These are phyloP conservation scores for Bathynomus jamesi DNA, from an alignment of 1,140 invertebrate genomes.

Conservation along the genomic window DNA sequence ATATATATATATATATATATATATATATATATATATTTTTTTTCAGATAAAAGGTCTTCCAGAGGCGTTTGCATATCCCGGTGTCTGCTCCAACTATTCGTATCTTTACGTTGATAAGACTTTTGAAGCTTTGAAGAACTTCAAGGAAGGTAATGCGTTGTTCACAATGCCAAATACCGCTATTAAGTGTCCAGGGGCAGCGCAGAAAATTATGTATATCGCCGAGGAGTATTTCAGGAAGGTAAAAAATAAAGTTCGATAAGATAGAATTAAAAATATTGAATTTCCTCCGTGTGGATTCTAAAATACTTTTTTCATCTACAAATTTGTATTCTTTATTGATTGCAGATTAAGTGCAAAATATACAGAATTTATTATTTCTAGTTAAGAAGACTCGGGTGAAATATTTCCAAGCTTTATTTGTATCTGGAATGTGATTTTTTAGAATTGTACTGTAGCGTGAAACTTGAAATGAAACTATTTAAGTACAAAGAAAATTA, in stretches of 20 bases:
- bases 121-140: slow-evolving; percentile 59
- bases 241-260: slow-evolving; percentile 47
- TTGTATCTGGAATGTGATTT: background rate
- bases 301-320: background rate
- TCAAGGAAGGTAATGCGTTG: slow-evolving; percentile 73
- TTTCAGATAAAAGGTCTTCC: slow-evolving; percentile 72
- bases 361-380: background rate
- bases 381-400: background rate
- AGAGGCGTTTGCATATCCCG: slow-evolving; percentile 61
- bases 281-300: background rate
- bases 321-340: background rate
- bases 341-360: background rate
- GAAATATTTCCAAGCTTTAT: background rate
- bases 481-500: too few relatives aligned
- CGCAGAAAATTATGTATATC: slow-evolving; percentile 93
- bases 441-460: too few relatives aligned
- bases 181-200: slow-evolving; percentile 95
- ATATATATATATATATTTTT: background rate
- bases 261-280: background rate
- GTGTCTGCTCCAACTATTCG: slow-evolving; percentile 87
- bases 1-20: background rate
- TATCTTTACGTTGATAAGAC: slow-evolving; percentile 71
- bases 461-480: too few relatives aligned
- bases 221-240: slow-evolving; percentile 75
- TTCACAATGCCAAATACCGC: slow-evolving; percentile 88